Conservation (phyloP, 2,113 vertebrate species). For the Tringa solitaria region DNA sequence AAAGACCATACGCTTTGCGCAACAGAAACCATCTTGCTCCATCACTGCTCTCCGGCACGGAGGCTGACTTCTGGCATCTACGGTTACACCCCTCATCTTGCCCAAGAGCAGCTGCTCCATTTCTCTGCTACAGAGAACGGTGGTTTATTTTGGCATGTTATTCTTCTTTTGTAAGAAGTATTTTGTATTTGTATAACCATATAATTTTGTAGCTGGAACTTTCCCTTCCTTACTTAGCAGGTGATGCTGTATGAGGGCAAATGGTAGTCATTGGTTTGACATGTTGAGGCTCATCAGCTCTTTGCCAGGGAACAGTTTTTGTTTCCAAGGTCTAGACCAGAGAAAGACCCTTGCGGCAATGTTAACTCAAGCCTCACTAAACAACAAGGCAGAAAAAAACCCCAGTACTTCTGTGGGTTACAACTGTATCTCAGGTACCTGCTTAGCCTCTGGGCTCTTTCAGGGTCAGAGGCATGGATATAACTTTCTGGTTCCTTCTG, state of each 20-base stretch:
- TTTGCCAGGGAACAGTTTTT: not conserved
- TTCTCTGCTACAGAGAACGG: not conserved
- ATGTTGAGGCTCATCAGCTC: conserved; percentile 11
- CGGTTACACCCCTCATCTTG: conserved; percentile 10
- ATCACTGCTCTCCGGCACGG: fast-evolving
- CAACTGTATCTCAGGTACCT: not conserved
- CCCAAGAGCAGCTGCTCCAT: conserved; percentile 34
- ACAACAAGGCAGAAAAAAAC: not conserved
- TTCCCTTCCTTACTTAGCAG: conserved; percentile 44
- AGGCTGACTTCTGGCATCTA: not conserved
- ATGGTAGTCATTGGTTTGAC: not conserved
- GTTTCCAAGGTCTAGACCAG: conserved; percentile 7
- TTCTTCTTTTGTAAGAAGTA: conserved; percentile 47
- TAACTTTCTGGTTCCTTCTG: not conserved
- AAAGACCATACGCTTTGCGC: not conserved
- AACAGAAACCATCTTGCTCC: conserved; percentile 41
- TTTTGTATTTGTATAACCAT: conserved; percentile 45
- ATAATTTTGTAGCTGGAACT: conserved; percentile 55
- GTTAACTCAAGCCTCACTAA: not conserved
- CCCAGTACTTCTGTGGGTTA: not conserved
- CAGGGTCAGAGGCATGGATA: not conserved
- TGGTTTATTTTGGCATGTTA: conserved; percentile 58
- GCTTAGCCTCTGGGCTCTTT: not conserved
- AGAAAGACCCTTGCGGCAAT: not conserved
- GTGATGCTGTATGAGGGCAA: not conserved